Base-by-base conservation (phyloP, 2,113 vertebrate species). In the Proterorhinus semilunaris region DNA sequence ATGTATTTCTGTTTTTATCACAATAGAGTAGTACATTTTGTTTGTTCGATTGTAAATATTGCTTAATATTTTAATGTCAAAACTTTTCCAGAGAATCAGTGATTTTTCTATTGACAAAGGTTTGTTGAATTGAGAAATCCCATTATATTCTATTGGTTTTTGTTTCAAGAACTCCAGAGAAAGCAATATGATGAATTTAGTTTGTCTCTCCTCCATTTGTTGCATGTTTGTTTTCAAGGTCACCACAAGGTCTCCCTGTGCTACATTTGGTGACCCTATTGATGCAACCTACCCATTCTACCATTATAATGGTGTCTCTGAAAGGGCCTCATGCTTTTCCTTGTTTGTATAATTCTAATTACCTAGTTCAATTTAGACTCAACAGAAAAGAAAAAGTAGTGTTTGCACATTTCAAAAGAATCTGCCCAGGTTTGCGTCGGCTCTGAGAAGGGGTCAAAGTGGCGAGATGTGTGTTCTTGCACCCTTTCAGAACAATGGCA, bases 321-420 rank as follows among this genome's bases (percentile, higher is more conserved):
- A 86, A 84, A 86, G 80, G 72, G 66, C 68, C 70, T 82, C 76
- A 69, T 84, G 86, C 80, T 76, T 62, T 58, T 73, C 72, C 79
- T 87, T 84, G 76, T 89, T 90, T 87, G 76, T 79, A 66, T 80
- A 76, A 84, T 81, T 85, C 71, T 84, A 81, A 89, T 88, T 90
- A 81, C 75, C 67, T 1, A 61, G 69, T 69, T 82, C 78, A 82
- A 86, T 83, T 85, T 81, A 78, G 77, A 81, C 81, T 81, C 65
- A 77, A 70, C 69, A 83, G 83, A 86, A 74, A 79, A 83, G 84
- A 83, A 79, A 83, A 86, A 83, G 77, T 62, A 81, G 71, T 66
- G 67, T 78, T 83, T 71, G 61, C 36, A 36, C 62, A 62, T 82
- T 87, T 88, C 51, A 85, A 86, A 86, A 86, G 78, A 64, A 86